Percentiles rank a stretch among this genome's conserved stretches.
Conservation (phyloP, 2,113 vertebrate genomes). For the Acinonyx jubatus region DNA sequence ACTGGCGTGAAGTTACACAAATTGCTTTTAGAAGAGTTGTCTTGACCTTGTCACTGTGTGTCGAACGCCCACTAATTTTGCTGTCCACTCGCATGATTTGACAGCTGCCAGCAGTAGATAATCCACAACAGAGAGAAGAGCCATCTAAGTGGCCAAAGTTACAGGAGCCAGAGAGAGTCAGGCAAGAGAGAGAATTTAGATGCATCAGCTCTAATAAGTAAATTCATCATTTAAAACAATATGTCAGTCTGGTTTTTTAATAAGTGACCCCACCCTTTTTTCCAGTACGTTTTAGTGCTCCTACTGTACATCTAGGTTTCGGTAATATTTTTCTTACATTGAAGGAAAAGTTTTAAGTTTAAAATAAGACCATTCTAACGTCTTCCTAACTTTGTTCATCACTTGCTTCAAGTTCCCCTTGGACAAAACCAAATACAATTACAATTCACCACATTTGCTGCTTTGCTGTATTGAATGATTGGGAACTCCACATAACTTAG, state of each 20-base stretch:
- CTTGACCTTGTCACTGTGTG: slow-evolving; percentile 76
- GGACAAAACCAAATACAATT: neutral
- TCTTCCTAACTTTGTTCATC: neutral
- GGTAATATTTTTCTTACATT: neutral
- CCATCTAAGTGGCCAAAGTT: slow-evolving; percentile 67
- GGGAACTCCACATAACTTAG: neutral
- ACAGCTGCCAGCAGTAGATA: slow-evolving; percentile 73
- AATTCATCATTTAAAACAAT: slow-evolving; percentile 71
- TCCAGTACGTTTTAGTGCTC: neutral
- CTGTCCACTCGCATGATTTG: slow-evolving; percentile 79
- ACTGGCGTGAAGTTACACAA: neutral
- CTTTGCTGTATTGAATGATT: neutral
- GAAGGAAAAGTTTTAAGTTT: neutral
- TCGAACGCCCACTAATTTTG: slow-evolving; percentile 80
- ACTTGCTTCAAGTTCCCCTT: neutral
- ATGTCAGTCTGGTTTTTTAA: neutral
- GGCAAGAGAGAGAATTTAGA: slow-evolving; percentile 68
- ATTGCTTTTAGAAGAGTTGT: neutral
- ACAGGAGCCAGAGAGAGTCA: slow-evolving; percentile 59
- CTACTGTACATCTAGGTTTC: neutral
- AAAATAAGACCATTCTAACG: neutral
- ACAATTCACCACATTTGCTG: neutral
- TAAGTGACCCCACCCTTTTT: neutral
- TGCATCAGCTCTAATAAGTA: slow-evolving; percentile 66
- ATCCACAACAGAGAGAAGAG: slow-evolving; percentile 68